Conservation (phyloP, 1,140 invertebrate genomes). For the Schlechtendalia chinensis region DNA sequence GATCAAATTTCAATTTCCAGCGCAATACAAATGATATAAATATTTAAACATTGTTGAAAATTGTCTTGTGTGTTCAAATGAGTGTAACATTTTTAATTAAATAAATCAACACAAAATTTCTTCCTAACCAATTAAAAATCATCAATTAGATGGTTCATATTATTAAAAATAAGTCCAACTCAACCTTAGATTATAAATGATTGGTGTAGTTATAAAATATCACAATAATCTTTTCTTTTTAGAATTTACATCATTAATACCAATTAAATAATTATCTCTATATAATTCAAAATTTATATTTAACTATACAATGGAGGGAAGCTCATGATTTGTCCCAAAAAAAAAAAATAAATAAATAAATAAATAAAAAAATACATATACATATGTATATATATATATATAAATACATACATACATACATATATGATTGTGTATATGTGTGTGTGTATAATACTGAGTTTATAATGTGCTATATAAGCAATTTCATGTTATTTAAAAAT, state of each 20-base stretch:
- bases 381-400: too few relatives aligned
- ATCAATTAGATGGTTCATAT: not conserved
- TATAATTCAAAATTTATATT: slow-evolving; percentile 33
- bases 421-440: too few relatives aligned
- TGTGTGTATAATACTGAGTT: slow-evolving; percentile 26
- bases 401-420: too few relatives aligned
- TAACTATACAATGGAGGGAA: not conserved
- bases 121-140: not conserved
- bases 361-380: too few relatives aligned
- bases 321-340: slow-evolving; percentile 44
- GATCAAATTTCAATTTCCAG: too few relatives aligned
- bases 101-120: not conserved
- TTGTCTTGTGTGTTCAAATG: slow-evolving; percentile 9
- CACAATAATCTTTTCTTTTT: slow-evolving; percentile 31
- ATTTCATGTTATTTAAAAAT: not conserved
- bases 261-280: slow-evolving; percentile 21
- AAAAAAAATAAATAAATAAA: too few relatives aligned
- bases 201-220: slow-evolving; percentile 46
- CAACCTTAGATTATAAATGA: slow-evolving; percentile 16
- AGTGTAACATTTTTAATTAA: slow-evolving; percentile 14
- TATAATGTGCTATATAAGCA: slow-evolving; percentile 2
- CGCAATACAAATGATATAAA: too few relatives aligned
- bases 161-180: slow-evolving; percentile 21
- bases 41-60: not conserved
- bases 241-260: slow-evolving; percentile 17